Percentiles rank a stretch among this genome's conserved stretches.
These are phyloP conservation scores for Ptychoptera albimana DNA, from an alignment of 2,888 invertebrate genomes.

Conservation along the genomic window DNA sequence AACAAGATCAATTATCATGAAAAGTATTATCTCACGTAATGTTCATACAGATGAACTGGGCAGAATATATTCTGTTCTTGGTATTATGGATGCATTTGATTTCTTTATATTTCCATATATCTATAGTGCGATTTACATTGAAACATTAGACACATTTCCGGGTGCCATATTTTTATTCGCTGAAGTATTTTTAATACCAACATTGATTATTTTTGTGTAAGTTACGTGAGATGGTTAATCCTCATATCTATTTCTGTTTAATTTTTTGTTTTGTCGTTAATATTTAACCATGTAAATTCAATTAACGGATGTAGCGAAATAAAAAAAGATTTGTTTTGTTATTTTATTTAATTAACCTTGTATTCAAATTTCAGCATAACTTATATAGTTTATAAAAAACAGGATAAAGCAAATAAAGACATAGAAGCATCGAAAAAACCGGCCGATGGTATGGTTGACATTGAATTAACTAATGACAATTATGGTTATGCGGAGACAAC, in stretches of 20 bases:
- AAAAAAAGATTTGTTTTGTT: no score
- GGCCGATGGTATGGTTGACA: constrained; percentile 1
- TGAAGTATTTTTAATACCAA: constrained; percentile 26
- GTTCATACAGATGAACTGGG: constrained; percentile 26
- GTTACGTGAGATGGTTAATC: constrained; percentile 5
- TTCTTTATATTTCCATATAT: constrained; percentile 26
- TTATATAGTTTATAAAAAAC: background rate
- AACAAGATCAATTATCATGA: constrained; percentile 25
- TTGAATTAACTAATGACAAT: background rate
- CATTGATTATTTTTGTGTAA: constrained; percentile 28
- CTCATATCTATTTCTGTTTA: no score
- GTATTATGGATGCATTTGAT: constrained; percentile 26
- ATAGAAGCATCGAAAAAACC: background rate
- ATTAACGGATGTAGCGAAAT: no score
- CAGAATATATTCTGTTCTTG: constrained; percentile 20
- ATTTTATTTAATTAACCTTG: background rate
- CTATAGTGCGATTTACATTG: constrained; percentile 23
- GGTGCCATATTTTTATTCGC: constrained; percentile 28
- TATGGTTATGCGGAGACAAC: background rate
- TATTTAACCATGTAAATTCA: no score
- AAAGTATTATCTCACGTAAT: constrained; percentile 26
- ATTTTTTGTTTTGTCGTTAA: no score
- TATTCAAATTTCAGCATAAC: background rate
- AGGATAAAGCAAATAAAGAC: background rate
- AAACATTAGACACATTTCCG: constrained; percentile 23